These are phyloP conservation scores for Drosophila eugracilis DNA, from an alignment of 1,140 invertebrate genomes.

Conservation along the genomic window DNA sequence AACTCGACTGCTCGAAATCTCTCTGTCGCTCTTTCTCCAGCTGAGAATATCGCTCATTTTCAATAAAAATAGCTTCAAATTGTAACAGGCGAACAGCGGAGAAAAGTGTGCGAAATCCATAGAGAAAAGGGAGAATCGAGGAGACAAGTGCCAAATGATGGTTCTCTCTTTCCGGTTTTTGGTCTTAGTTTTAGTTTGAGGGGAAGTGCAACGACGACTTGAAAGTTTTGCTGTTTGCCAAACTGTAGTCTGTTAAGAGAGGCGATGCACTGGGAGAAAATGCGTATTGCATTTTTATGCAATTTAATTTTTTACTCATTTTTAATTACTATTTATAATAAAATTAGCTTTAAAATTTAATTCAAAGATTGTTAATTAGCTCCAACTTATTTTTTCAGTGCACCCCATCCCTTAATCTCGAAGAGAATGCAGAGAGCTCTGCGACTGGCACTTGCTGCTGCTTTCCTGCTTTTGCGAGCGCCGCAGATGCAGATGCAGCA, in stretches of 20 bases:
- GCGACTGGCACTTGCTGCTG: conserved; percentile 72
- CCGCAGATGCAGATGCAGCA: conserved; percentile 80
- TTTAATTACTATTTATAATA: not conserved
- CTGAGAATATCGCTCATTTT: conserved; percentile 78
- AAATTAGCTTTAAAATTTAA: not conserved
- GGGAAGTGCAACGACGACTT: conserved; percentile 35
- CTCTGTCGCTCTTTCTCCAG: conserved; percentile 23
- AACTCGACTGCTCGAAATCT: conserved; percentile 1
- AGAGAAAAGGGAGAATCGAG: not conserved
- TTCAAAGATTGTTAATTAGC: not conserved
- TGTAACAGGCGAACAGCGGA: conserved; percentile 68
- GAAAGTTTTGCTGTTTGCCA: conserved; percentile 36
- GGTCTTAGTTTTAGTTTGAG: conserved; percentile 28
- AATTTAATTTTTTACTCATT: not conserved
- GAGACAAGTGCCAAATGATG: conserved; percentile 53
- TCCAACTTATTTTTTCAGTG: conserved; percentile 1
- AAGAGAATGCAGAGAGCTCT: conserved; percentile 48
- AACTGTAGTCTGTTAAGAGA: conserved; percentile 31
- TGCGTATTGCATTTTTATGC: not conserved
- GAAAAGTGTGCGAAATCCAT: not conserved
- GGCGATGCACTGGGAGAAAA: conserved; percentile 16
- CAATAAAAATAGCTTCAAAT: conserved; percentile 84
- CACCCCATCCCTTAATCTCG: conserved; percentile 3
- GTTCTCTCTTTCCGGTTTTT: conserved; percentile 31
- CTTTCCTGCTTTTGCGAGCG: conserved; percentile 69